A percentile compares a stretch with the other conserved stretches of the same genome.
Conservation (phyloP, 2,113 vertebrate species). For the Burhinus oedicnemus region DNA sequence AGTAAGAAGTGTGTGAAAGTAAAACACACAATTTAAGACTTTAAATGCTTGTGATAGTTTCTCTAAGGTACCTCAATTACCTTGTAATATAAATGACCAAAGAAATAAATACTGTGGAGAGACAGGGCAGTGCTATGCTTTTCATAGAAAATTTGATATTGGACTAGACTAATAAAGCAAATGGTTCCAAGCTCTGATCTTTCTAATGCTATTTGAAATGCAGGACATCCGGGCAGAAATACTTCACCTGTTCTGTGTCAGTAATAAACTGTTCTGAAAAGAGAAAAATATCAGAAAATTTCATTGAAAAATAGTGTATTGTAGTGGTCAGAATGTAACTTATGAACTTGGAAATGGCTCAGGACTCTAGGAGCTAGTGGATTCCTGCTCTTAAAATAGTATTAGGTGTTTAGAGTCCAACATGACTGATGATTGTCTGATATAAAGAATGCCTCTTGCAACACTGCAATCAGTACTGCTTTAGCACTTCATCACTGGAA, state of each 20-base stretch:
- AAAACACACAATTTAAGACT: not conserved
- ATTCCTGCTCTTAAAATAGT: not conserved
- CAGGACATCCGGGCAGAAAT: not conserved
- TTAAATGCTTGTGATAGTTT: not conserved
- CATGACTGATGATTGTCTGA: not conserved
- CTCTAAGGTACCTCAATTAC: not conserved
- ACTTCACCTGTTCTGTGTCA: not conserved
- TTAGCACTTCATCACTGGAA: not conserved
- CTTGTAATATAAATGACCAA: not conserved
- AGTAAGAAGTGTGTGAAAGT: not conserved
- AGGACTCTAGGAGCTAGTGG: not conserved
- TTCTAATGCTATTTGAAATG: slow-evolving; percentile 41
- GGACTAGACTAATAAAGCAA: not conserved
- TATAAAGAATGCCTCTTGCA: not conserved
- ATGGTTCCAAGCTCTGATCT: slow-evolving; percentile 7
- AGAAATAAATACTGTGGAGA: not conserved
- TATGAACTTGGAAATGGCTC: not conserved
- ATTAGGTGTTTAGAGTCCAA: not conserved
- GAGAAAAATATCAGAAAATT: not conserved
- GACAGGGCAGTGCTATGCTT: not conserved
- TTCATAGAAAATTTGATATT: slow-evolving; percentile 15
- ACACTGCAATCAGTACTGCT: not conserved
- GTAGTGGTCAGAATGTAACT: not conserved
- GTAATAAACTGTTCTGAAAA: not conserved
- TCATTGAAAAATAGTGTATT: not conserved